Conservation (phyloP, 2,888 invertebrate species). For the Microctonus brassicae region DNA sequence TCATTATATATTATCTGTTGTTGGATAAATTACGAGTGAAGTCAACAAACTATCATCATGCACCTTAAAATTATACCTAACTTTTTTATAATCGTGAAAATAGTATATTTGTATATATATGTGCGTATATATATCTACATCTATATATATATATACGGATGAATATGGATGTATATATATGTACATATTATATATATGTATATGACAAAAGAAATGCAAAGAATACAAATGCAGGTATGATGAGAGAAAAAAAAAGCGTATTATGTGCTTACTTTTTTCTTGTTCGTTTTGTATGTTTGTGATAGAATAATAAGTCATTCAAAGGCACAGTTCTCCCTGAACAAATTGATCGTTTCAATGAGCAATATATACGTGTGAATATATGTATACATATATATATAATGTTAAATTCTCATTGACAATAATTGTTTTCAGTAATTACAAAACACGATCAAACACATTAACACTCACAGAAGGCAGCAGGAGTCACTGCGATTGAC, state of each 20-base stretch:
- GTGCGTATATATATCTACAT: too few relatives aligned
- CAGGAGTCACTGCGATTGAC: slow-evolving; percentile 42
- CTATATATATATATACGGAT: too few relatives aligned
- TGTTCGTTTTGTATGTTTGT: neutral
- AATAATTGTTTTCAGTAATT: slow-evolving; percentile 37
- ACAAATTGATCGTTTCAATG: slow-evolving; percentile 2
- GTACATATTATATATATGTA: too few relatives aligned
- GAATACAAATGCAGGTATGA: slow-evolving; percentile 15
- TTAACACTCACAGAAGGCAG: slow-evolving; percentile 46
- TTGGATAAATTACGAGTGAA: neutral
- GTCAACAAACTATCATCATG: neutral
- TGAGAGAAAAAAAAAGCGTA: neutral
- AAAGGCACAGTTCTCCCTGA: slow-evolving; percentile 31
- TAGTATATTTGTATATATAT: too few relatives aligned
- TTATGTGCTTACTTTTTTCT: slow-evolving; percentile 13
- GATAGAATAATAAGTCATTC: slow-evolving; percentile 3
- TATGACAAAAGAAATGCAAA: slow-evolving; percentile 18
- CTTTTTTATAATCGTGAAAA: neutral
- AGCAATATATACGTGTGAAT: neutral
- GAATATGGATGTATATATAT: too few relatives aligned
- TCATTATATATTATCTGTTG: neutral
- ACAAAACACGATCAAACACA: slow-evolving; percentile 41
- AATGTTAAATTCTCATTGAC: slow-evolving; percentile 13
- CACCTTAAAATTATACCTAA: neutral
- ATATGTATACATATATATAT: neutral